Evolutionary conservation across 2,113 vertebrate species (phyloP), one percentile per base, ranked within the genome.

Genomic region (Pica pica): DNA sequence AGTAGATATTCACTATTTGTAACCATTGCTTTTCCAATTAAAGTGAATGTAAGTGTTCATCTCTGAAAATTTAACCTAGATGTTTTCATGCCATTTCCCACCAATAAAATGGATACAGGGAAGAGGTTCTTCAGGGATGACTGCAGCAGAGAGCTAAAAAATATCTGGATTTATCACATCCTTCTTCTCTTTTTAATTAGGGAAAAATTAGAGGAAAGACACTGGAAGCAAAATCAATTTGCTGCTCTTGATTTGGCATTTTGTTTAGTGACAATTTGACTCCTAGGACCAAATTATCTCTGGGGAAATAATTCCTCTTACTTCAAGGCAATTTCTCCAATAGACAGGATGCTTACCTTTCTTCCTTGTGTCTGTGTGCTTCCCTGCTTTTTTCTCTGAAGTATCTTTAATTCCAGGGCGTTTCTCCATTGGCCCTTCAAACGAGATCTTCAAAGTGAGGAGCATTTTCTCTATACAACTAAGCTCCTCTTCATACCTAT

Each of bases 101-200:
- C 13, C 46, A 56, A 50, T 71, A 75, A 75, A 92, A 87, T 7
- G 4, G 26, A 76, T 57, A n/a, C 1, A 60, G 10, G 52, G 23
- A 84, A 88, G 37, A 60, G 22, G 46, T 75, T 87, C 53, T 84
- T 55, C 39, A 50, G 49, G 16, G 18, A 22, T 69, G 47, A 93
- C 11, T 47, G 28, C 17, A 94, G 53, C n/a, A 60, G 22, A 49
- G 12, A 63, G 27, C 55, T 8, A 26, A 53, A 89, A 94, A 89
- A 42, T 8, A 94, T 20, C n/a, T 70, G 83, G 64, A 60, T 83
- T 90, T 90, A 83, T 71, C 49, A 59, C 68, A 87, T 53, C 53
- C 10, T 90, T 95, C 93, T 76, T 88, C 81, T 69, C 55, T 89
- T 96, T 96, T 93, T 95, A 95, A 95, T 95, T 91, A 95, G 65